A percentile compares a stretch with the other conserved stretches of the same genome.
Evolutionary conservation across 1,140 invertebrate species (phyloP).

Genomic region (Hypothenemus hampei): DNA sequence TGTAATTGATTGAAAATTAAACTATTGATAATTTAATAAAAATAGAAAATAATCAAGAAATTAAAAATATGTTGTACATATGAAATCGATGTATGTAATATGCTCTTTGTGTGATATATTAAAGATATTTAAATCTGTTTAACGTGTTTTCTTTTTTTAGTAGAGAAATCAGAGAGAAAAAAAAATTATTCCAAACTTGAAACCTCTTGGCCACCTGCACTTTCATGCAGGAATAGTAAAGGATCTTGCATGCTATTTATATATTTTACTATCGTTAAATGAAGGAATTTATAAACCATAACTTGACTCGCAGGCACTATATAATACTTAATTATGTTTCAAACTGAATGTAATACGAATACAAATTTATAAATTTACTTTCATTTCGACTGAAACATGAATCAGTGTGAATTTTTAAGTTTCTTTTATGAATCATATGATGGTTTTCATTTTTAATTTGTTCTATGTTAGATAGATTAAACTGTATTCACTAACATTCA

Average conservation of each 20-base stretch:
- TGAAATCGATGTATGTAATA: conserved; percentile 46
- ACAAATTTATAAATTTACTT: conserved; percentile 18
- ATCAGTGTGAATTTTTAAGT: conserved; percentile 15
- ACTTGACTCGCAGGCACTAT: conserved; percentile 15
- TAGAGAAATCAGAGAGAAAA: too few relatives aligned
- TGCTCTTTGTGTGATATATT: conserved; percentile 48
- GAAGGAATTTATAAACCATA: conserved; percentile 15
- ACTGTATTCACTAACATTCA: too few relatives aligned
- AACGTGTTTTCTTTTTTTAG: conserved; percentile 4
- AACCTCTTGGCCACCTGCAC: too few relatives aligned
- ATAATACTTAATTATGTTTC: conserved; percentile 19
- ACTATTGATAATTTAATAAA: conserved; percentile 23
- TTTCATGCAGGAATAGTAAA: too few relatives aligned
- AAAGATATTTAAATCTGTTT: conserved; percentile 41
- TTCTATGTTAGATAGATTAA: too few relatives aligned
- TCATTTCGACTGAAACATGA: conserved; percentile 14
- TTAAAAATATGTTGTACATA: conserved; percentile 28
- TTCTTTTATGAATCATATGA: background rate
- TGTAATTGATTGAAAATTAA: conserved; percentile 9
- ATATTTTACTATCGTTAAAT: conserved; percentile 14
- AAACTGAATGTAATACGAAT: conserved; percentile 14
- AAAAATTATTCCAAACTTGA: too few relatives aligned
- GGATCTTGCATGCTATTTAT: too few relatives aligned
- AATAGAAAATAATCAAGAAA: conserved; percentile 26
- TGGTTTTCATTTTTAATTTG: too few relatives aligned